A percentile compares a stretch with the other conserved stretches of the same genome.
Conservation (phyloP, 2,888 invertebrate species). For the Thera obeliscata region DNA sequence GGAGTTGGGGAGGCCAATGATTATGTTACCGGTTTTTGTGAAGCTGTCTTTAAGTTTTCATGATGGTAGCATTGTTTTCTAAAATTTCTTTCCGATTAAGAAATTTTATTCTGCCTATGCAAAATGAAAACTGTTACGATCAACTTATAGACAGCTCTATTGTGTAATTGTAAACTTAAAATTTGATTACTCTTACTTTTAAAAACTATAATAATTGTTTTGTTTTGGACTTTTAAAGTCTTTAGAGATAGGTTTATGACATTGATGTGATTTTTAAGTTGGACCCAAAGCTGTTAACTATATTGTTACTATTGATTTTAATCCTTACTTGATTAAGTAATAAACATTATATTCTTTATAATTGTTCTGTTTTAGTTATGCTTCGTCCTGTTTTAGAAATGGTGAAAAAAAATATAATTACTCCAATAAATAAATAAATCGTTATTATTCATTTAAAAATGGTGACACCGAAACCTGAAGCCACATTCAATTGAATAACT, state of each 20-base stretch:
- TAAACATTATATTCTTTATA: conserved; percentile 18
- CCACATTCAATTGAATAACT: no score
- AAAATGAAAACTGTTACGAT: conserved; percentile 2
- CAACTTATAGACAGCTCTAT: conserved; percentile 10
- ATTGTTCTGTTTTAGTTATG: conserved; percentile 18
- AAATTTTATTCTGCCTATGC: conserved; percentile 1
- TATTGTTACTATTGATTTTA: conserved; percentile 8
- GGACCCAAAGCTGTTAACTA: conserved; percentile 18
- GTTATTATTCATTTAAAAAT: no score
- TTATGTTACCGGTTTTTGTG: conserved; percentile 15
- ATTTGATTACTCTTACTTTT: background rate
- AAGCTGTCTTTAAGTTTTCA: conserved; percentile 6
- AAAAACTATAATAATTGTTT: background rate
- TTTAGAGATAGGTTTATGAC: conserved; percentile 1
- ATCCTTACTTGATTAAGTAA: conserved; percentile 16
- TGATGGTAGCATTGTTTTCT: conserved; percentile 6
- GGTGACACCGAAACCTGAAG: no score
- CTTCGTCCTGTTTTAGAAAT: background rate
- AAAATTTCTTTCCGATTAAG: background rate
- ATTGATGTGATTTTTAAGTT: conserved; percentile 17
- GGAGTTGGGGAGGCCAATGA: no score
- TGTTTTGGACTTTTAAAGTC: conserved; percentile 15
- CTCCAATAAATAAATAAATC: no score
- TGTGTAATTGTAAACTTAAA: conserved; percentile 5
- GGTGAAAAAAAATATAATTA: background rate